Base-by-base conservation (phyloP, 1,140 invertebrate species). In the Zeugodacus cucurbitae region DNA sequence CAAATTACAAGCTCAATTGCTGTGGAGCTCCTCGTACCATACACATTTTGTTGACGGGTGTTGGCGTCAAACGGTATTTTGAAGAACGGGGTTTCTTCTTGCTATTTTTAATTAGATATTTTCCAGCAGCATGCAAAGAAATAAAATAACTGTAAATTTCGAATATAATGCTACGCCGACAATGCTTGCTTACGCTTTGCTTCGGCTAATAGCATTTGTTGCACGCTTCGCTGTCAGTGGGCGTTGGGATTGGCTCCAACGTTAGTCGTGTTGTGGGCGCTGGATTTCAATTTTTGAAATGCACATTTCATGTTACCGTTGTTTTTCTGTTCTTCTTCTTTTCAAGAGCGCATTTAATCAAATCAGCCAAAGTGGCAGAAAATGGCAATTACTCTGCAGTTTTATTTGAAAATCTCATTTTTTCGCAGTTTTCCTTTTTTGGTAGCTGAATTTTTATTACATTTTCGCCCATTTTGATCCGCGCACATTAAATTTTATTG, bases 211-310 rank as follows among this genome's bases (percentile, higher is more conserved):
- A 32, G 67, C 22, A 74, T 74, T 32, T 32, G 17, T 48, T 82
- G 41, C 74, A n/a, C n/a, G 41, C 44, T 82, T n/a, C 48, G 22
- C 74, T 6, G 11, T 3, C 8, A n/a, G 74, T 82, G 74, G 74
- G 41, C 3, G 74, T 54, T 74, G 67, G 67, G 41, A 41, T 74
- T 41, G 32, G 20, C 11, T 37, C 5, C 6, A 20, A 37, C 20
- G 67, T 10, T 37, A 14, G 32, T 20, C n/a, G 17, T 22, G 41
- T n/a, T 54, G 74, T 26, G 41, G 74, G 41, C 74, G 74, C 0
- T 48, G 74, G 74, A 82, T 82, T 82, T 82, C 74, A 82, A 82
- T 82, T 82, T 74, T 82, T 82, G 41, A 82, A 82, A 82, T 82
- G 37, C 41, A 48, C 74, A 82, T 82, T 82, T 74, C 34, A 74